Conservation (phyloP, 2,888 invertebrate genomes). For the Drosophila pseudotalamancana region DNA sequence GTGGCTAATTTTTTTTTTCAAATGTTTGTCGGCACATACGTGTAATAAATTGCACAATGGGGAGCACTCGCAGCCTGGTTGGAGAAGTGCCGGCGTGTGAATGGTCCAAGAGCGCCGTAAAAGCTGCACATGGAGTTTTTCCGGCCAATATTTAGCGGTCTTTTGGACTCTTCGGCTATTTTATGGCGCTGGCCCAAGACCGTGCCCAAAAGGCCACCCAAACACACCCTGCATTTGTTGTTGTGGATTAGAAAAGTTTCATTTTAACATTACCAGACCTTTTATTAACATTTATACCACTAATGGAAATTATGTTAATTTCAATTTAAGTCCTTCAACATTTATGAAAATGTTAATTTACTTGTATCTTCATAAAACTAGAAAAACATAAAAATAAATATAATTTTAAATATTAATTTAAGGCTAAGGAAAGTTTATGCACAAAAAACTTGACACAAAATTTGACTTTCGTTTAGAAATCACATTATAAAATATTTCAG, state of each 20-base stretch:
- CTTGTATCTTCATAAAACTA: neutral
- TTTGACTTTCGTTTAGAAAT: too few species aligned
- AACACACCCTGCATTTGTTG: slow-evolving; percentile 22
- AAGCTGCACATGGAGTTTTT: slow-evolving; percentile 41
- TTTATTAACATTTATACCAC: slow-evolving; percentile 13
- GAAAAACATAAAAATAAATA: neutral
- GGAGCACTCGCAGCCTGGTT: slow-evolving; percentile 37
- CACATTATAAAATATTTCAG: too few species aligned
- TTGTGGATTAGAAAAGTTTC: slow-evolving; percentile 9
- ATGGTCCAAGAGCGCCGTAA: slow-evolving; percentile 55
- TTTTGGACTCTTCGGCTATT: slow-evolving; percentile 44
- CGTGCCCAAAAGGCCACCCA: slow-evolving; percentile 2
- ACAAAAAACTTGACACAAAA: too few species aligned
- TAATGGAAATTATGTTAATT: slow-evolving; percentile 2
- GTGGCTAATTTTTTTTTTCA: slow-evolving; percentile 16
- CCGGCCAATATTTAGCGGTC: slow-evolving; percentile 41
- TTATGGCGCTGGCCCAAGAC: slow-evolving; percentile 30
- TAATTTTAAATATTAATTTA: neutral
- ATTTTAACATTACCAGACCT: slow-evolving; percentile 25
- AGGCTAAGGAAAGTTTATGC: too few species aligned
- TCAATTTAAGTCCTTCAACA: neutral
- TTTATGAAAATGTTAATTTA: neutral
- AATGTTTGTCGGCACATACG: slow-evolving; percentile 49
- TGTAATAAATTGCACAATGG: slow-evolving; percentile 72
- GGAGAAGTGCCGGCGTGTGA: slow-evolving; percentile 68